Percentiles rank a stretch among this genome's conserved stretches.
Conservation (phyloP, 2,113 vertebrate species). For the Toxostoma redivivum region DNA sequence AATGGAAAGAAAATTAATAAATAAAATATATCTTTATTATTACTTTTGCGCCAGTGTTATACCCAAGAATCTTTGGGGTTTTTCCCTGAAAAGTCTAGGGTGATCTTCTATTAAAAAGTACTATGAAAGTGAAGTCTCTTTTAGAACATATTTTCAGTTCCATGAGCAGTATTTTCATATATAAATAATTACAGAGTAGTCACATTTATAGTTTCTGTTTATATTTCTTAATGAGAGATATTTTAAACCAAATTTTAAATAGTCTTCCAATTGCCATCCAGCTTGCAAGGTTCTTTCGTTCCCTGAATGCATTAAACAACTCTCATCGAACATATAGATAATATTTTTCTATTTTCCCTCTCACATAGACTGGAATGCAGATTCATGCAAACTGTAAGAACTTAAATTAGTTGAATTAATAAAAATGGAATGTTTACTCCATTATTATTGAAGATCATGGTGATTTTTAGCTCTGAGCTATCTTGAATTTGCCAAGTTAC, state of each 20-base stretch:
- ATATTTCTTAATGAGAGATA: neutral
- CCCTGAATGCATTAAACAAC: neutral
- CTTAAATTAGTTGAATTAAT: neutral
- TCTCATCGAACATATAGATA: neutral
- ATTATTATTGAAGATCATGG: neutral
- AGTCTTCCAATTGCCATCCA: neutral
- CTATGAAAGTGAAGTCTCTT: neutral
- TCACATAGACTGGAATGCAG: neutral
- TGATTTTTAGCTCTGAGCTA: neutral
- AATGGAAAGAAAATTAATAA: neutral
- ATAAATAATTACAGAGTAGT: neutral
- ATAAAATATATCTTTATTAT: neutral
- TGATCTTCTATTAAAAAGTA: neutral
- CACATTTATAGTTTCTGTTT: neutral
- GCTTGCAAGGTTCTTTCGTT: neutral
- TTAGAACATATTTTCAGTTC: neutral
- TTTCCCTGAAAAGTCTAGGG: neutral
- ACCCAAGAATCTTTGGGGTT: neutral
- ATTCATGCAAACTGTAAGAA: neutral
- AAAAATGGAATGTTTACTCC: neutral
- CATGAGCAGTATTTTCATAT: neutral
- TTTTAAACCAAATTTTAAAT: neutral
- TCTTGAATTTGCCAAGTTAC: neutral
- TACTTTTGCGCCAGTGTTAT: neutral
- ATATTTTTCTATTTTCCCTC: neutral